Conservation (phyloP, 2,888 invertebrate genomes). For the Cataglyphis livida region DNA sequence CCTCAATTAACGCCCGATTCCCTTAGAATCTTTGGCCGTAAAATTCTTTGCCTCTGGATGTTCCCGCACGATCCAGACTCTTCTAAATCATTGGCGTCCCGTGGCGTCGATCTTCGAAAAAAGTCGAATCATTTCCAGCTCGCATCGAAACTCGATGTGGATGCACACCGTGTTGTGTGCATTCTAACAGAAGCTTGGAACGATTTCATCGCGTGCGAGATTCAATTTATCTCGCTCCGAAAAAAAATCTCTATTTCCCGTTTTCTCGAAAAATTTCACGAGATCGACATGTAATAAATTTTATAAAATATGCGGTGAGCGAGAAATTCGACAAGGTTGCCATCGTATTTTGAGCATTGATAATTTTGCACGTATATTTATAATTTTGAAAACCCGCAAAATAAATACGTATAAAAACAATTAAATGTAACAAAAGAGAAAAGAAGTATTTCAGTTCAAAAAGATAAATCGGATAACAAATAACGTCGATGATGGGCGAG, state of each 20-base stretch:
- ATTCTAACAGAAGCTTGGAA: slow-evolving; percentile 24
- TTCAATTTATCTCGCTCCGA: slow-evolving; percentile 26
- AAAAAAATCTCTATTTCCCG: slow-evolving; percentile 39
- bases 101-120: slow-evolving; percentile 28
- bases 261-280: slow-evolving; percentile 37
- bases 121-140: slow-evolving; percentile 35
- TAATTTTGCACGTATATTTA: neutral
- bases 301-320: neutral
- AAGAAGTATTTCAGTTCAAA: neutral
- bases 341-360: neutral
- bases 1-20: slow-evolving; percentile 71
- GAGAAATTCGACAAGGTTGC: neutral
- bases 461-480: neutral
- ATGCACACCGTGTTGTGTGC: slow-evolving; percentile 20
- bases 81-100: slow-evolving; percentile 41
- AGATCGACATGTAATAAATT: slow-evolving; percentile 36
- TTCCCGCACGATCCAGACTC: slow-evolving; percentile 36
- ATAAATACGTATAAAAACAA: neutral
- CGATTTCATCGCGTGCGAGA: slow-evolving; percentile 44
- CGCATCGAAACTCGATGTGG: neutral
- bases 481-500: neutral
- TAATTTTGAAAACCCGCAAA: neutral
- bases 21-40: slow-evolving; percentile 61
- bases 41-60: slow-evolving; percentile 48
- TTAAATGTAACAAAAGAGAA: neutral